These are phyloP conservation scores for Dendrocopos noguchii DNA, from an alignment of 2,113 vertebrate species.

Conservation along the genomic window DNA sequence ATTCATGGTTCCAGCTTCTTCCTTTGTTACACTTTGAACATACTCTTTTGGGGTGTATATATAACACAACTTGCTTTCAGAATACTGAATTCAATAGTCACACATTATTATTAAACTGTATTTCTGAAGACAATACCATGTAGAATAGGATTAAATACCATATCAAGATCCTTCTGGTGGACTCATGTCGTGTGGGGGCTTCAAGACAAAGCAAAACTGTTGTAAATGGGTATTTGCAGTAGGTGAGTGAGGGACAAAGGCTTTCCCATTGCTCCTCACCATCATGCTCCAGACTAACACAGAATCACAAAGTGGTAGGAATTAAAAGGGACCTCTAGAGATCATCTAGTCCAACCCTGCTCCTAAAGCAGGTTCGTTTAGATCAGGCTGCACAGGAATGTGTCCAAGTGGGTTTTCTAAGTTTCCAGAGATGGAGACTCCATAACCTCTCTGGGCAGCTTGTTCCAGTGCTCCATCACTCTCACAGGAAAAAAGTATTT, in stretches of 20 bases:
- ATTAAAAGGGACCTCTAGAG: too few species aligned
- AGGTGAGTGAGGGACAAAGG: neutral
- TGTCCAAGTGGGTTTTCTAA: too few species aligned
- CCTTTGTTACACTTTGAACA: neutral
- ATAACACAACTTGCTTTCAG: neutral
- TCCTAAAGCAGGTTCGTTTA: too few species aligned
- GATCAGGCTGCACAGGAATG: too few species aligned
- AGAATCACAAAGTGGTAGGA: too few species aligned
- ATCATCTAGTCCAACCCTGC: too few species aligned
- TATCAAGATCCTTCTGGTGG: neutral
- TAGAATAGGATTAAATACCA: neutral
- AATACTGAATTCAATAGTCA: neutral
- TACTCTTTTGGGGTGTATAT: neutral
- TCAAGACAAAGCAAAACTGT: neutral
- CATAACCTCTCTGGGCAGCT: too few species aligned
- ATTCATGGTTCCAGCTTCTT: neutral
- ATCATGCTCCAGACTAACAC: rapidly evolving
- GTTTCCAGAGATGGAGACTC: too few species aligned
- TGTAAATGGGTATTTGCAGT: neutral
- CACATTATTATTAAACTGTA: neutral
- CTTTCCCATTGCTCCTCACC: neutral
- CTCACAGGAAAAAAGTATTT: too few species aligned
- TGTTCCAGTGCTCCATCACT: too few species aligned
- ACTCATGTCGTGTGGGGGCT: neutral
- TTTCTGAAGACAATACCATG: neutral